Evolutionary conservation across 2,113 vertebrate species (phyloP).

Genomic region (Lepisosteus oculatus): DNA sequence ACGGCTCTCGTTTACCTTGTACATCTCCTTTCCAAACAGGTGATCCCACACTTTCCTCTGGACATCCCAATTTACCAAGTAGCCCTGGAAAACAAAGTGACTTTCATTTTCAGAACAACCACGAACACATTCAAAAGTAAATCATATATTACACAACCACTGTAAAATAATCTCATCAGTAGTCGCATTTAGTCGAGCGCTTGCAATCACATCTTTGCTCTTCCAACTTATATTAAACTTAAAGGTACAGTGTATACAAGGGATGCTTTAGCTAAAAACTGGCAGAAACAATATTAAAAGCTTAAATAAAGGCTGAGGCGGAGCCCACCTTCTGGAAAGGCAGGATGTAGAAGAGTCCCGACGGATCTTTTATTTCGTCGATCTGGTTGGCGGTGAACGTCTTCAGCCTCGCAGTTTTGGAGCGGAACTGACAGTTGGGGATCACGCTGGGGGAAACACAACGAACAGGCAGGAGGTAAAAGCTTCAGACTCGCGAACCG

Average conservation of each 20-base stretch:
- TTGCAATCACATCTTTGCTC: too few relatives aligned
- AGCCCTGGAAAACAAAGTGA: conserved; percentile 69
- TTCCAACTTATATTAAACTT: too few relatives aligned
- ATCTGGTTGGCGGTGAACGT: conserved; percentile 96
- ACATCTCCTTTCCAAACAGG: conserved; percentile 98
- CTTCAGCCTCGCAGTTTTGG: conserved; percentile 93
- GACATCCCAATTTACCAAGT: conserved; percentile 98
- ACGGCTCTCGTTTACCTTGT: conserved; percentile 71
- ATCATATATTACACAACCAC: too few relatives aligned
- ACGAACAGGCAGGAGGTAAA: background rate
- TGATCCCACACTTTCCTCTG: conserved; percentile 98
- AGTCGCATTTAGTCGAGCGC: too few relatives aligned
- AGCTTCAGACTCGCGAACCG: background rate
- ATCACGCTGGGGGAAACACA: conserved; percentile 75
- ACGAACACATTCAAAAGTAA: background rate
- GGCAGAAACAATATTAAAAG: too few relatives aligned
- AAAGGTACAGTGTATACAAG: too few relatives aligned
- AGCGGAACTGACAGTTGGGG: conserved; percentile 96
- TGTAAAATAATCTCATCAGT: too few relatives aligned
- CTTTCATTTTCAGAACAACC: background rate
- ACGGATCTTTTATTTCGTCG: conserved; percentile 97
- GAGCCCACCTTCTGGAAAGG: conserved; percentile 91
- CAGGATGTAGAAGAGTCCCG: conserved; percentile 94
- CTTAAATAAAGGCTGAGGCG: background rate
- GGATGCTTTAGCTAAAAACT: too few relatives aligned